These are phyloP conservation scores for Odontamblyopus rebecca DNA, from an alignment of 2,797 vertebrate species.

Conservation along the genomic window DNA sequence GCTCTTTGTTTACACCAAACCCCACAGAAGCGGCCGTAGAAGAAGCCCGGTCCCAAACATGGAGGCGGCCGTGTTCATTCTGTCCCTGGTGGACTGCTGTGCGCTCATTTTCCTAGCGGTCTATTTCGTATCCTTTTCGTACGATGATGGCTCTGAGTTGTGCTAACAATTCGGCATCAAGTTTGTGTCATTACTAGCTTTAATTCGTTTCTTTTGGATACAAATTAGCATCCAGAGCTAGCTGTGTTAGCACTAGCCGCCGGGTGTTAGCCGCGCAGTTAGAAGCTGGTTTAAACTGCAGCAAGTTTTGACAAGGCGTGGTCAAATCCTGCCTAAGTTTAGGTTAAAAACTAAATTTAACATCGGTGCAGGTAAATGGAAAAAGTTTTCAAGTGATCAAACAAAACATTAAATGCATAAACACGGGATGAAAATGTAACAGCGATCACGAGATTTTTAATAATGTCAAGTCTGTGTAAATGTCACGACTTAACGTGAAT, in stretches of 20 bases:
- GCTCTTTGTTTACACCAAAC: not conserved
- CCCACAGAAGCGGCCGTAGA: constrained; percentile 1
- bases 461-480: not conserved
- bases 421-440: not conserved
- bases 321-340: not conserved
- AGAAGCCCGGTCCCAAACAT: constrained; percentile 64
- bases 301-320: not conserved
- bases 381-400: not conserved
- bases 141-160: accelerated
- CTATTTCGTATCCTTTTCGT: constrained; percentile 92
- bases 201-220: not conserved
- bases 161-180: accelerated
- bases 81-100: constrained; percentile 93
- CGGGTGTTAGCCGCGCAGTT: constrained; percentile 1
- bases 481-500: not conserved
- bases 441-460: not conserved
- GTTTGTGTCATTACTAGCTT: not conserved
- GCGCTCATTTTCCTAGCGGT: constrained; percentile 93
- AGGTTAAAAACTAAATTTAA: not conserved
- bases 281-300: not conserved
- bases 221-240: not conserved
- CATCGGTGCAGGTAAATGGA: accelerated
- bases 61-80: constrained; percentile 92
- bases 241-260: constrained; percentile 27
- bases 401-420: not conserved